Base-by-base conservation (phyloP, 2,888 invertebrate genomes). In the Caenorhabditis panamensis region DNA sequence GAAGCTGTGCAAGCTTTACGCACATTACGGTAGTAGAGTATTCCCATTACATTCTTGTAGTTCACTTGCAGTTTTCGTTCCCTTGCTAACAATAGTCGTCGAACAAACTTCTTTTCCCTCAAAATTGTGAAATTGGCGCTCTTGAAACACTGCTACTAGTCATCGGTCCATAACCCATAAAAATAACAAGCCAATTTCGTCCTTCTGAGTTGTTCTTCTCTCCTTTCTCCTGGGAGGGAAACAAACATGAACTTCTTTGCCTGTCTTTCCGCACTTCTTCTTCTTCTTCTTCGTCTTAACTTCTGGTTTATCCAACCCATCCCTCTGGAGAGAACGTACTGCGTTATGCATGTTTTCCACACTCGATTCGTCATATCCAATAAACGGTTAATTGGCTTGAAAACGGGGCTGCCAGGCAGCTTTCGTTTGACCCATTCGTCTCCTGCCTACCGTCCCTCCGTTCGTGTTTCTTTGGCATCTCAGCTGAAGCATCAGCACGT, bases 301-400 rank as follows among this genome's bases (percentile, higher is more conserved):
- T 56, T 28, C 41, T 66, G 37, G 51, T 16, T 24, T 36, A 51
- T 26, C 36, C 56, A 18, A 63, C 51, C 51, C 63, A 63, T 61
- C 20, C 28, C 54, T 56, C 66, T 44, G 5, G 53, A 66, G 66
- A 56, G 49, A 51, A 53, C 53, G 54, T 37, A 66, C 53, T 66
- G 51, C 54, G 37, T 66, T 56, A 67, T 67, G 41, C 66, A 67
- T 67, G 66, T 67, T 67, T 67, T 67, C 66, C 36, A 47, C 66
- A 67, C 47, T 22, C 54, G 56, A 68, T 58, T 68, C 47, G 58
- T 68, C 58, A 59, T 67, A 56, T 56, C 47, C 67, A 47, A 56
- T 68, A 68, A 68, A 58, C 58, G 68, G 54, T 58, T 68, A 68
- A 68, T 68, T 58, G 68, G 44, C 56, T 67, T 56, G 68, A 68